Percentiles rank a stretch among this genome's conserved stretches.
Conservation (phyloP, 2,797 vertebrate species). For the Choloepus didactylus region DNA sequence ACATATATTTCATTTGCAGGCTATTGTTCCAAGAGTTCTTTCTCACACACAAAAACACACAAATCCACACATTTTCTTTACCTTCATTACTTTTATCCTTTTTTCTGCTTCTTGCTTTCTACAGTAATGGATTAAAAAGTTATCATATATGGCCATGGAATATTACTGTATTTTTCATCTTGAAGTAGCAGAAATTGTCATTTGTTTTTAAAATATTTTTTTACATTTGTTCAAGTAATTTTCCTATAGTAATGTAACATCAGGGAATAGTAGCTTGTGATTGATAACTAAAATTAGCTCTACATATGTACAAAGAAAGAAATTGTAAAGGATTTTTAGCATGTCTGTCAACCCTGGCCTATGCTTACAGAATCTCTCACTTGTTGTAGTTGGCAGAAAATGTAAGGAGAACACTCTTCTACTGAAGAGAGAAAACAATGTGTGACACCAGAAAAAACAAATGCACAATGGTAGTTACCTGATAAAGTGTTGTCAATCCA, state of each 20-base stretch:
- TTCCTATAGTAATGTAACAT: background rate
- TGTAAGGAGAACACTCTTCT: background rate
- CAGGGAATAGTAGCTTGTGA: background rate
- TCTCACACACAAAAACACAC: no score
- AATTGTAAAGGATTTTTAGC: background rate
- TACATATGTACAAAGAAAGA: slow-evolving; percentile 35
- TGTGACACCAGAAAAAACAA: slow-evolving; percentile 20
- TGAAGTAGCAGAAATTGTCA: background rate
- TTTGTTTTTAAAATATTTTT: slow-evolving; percentile 59
- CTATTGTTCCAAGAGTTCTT: background rate
- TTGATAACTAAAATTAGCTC: slow-evolving; percentile 34
- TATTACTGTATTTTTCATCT: slow-evolving; percentile 11
- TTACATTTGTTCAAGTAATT: slow-evolving; percentile 29
- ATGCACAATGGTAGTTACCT: background rate
- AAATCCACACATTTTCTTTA: background rate
- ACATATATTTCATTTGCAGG: background rate
- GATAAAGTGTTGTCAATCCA: background rate
- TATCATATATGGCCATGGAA: background rate
- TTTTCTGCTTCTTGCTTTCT: slow-evolving; percentile 36
- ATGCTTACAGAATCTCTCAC: background rate
- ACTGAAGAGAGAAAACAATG: background rate
- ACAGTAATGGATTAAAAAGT: slow-evolving; percentile 15
- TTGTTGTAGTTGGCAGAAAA: background rate
- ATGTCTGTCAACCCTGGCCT: background rate
- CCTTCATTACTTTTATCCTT: background rate